Conservation (phyloP, 2,113 vertebrate genomes). For the Myocastor coypus region DNA sequence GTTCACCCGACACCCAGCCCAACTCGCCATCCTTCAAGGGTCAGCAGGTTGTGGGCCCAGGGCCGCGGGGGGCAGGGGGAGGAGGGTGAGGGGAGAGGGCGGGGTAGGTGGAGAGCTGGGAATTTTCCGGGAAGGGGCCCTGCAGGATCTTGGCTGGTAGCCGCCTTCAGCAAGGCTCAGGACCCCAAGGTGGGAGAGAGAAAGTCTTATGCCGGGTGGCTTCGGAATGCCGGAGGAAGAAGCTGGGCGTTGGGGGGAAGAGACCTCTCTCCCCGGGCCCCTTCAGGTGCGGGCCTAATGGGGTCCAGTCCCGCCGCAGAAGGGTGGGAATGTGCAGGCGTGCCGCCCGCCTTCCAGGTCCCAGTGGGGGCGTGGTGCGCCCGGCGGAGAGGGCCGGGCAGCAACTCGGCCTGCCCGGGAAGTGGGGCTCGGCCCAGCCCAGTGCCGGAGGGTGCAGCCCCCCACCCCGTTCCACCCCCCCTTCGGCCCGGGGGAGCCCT, state of each 20-base stretch:
- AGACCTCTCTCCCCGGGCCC: neutral
- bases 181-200: slow-evolving; percentile 68
- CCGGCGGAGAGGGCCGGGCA: neutral
- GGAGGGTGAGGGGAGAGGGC: neutral
- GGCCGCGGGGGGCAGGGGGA: neutral
- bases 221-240: slow-evolving; percentile 18
- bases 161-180: neutral
- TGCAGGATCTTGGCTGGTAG: slow-evolving; percentile 34
- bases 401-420: slow-evolving; percentile 1
- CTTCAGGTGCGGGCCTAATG: slow-evolving; percentile 60
- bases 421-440: neutral
- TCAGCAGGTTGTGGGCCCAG: slow-evolving; percentile 35
- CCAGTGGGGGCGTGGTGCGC: neutral
- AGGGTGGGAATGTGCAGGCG: slow-evolving; percentile 12
- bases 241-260: neutral
- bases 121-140: slow-evolving; percentile 63
- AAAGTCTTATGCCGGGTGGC: neutral
- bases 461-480: neutral
- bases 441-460: neutral
- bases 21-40: slow-evolving; percentile 23
- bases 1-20: neutral
- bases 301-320: slow-evolving; percentile 28
- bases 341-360: neutral
- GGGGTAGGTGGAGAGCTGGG: neutral
- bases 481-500: neutral